Conservation (phyloP, 1,140 invertebrate species). For the Psix sp. region DNA sequence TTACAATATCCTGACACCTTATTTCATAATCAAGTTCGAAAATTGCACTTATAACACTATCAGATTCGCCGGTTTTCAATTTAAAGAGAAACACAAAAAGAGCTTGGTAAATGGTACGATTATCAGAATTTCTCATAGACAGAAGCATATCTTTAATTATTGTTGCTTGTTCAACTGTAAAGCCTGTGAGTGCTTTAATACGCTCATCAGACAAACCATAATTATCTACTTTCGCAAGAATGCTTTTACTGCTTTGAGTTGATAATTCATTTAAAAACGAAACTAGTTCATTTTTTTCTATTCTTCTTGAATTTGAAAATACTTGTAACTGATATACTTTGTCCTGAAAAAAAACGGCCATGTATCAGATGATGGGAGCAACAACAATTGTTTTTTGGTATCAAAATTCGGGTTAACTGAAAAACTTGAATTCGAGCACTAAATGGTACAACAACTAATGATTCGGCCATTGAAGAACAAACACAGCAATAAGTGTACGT, state of each 20-base stretch:
- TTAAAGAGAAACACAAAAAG: constrained; percentile 20
- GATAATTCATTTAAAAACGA: constrained; percentile 17
- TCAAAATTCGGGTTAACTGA: too few relatives aligned
- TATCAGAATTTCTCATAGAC: constrained; percentile 19
- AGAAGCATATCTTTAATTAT: constrained; percentile 11
- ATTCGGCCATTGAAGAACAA: neutral
- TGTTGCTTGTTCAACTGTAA: constrained; percentile 4
- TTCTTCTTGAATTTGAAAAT: constrained; percentile 19
- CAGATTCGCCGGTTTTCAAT: constrained; percentile 17
- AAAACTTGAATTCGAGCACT: constrained; percentile 35
- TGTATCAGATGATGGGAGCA: constrained; percentile 35
- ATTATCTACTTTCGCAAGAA: constrained; percentile 17
- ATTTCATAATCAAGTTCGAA: constrained; percentile 11
- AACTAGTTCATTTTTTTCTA: constrained; percentile 26
- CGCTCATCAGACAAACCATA: constrained; percentile 13
- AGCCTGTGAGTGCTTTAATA: constrained; percentile 14
- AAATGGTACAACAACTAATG: constrained; percentile 21
- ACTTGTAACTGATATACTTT: constrained; percentile 11
- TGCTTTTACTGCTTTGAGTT: constrained; percentile 6
- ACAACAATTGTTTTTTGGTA: constrained; percentile 49
- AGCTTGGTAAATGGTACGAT: constrained; percentile 17
- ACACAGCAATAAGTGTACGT: constrained; percentile 34
- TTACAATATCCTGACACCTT: constrained; percentile 4
- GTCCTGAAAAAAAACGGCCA: constrained; percentile 37
- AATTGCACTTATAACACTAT: constrained; percentile 6